Percentiles rank a stretch among this genome's conserved stretches.
Conservation (phyloP, 1,140 invertebrate genomes). For the Leguminivora glycinivorella region DNA sequence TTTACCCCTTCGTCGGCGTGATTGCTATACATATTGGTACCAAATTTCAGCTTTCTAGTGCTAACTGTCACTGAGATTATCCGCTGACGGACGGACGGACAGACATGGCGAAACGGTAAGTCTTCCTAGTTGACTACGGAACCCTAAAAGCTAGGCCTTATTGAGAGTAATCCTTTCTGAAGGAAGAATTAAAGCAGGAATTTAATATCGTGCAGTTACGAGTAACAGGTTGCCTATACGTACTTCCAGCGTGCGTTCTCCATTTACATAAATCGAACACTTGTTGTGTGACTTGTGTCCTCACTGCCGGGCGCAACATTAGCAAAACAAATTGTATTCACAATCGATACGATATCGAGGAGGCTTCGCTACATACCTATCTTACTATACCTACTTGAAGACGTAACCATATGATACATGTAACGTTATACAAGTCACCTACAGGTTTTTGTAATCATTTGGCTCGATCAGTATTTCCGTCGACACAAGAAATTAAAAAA, state of each 20-base stretch:
- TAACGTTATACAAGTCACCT: neutral
- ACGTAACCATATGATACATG: neutral
- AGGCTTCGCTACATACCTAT: neutral
- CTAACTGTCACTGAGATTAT: no score
- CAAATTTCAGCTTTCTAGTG: no score
- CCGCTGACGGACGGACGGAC: no score
- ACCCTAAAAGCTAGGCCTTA: no score
- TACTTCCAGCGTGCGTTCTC: neutral
- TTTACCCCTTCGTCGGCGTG: no score
- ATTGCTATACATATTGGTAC: no score
- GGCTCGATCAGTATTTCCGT: neutral
- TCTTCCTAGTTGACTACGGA: no score
- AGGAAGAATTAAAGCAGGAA: no score
- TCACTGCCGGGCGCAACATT: conserved; percentile 14
- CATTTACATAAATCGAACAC: conserved; percentile 17
- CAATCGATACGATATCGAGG: conserved; percentile 23
- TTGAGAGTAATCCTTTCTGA: no score
- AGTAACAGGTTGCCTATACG: neutral
- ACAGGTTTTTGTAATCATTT: neutral
- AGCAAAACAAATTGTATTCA: conserved; percentile 28
- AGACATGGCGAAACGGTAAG: no score
- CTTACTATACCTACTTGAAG: neutral
- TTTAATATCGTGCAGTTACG: no score
- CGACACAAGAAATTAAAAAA: neutral
- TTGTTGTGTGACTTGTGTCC: conserved; percentile 21